A percentile compares a stretch with the other conserved stretches of the same genome.
Evolutionary conservation across 2,113 vertebrate species (phyloP).

Genomic region (Chionodraco myersi): DNA sequence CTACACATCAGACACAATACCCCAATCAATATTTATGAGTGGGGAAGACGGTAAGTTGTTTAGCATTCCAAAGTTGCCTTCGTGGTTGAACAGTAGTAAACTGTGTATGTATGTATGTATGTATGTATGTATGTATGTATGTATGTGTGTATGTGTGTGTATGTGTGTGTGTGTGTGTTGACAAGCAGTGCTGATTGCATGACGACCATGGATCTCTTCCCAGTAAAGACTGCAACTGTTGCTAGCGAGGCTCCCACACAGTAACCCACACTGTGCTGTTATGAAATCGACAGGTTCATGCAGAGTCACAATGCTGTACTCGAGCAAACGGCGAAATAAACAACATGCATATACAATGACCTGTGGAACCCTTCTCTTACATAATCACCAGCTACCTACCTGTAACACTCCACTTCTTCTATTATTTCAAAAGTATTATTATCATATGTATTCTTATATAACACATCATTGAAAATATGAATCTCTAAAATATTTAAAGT

Average conservation of each 20-base stretch:
- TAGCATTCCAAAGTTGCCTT: slow-evolving; percentile 34
- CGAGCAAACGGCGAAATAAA: slow-evolving; percentile 48
- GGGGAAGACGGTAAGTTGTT: slow-evolving; percentile 24
- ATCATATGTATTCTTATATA: not conserved
- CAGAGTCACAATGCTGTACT: slow-evolving; percentile 50
- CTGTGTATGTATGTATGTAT: not conserved
- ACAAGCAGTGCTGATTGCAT: slow-evolving; percentile 55
- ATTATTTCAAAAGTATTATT: not conserved
- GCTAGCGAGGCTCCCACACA: slow-evolving; percentile 79
- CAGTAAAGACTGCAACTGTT: slow-evolving; percentile 66
- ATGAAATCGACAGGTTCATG: slow-evolving; percentile 67
- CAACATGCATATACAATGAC: slow-evolving; percentile 32
- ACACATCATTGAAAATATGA: not conserved
- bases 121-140: too few species aligned
- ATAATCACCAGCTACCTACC: slow-evolving; percentile 36
- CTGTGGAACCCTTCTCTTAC: slow-evolving; percentile 5
- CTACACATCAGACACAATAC: slow-evolving; percentile 19
- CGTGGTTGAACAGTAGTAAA: not conserved
- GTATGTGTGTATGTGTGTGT: too few species aligned
- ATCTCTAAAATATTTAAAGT: not conserved
- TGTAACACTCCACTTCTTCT: slow-evolving; percentile 19
- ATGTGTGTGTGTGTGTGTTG: slow-evolving; percentile 4
- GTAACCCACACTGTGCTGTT: slow-evolving; percentile 76
- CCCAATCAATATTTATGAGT: slow-evolving; percentile 34
- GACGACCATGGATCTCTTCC: slow-evolving; percentile 69